A percentile compares a stretch with the other conserved stretches of the same genome.
These are phyloP conservation scores for Bubo scandiacus DNA, from an alignment of 2,113 vertebrate species.

Conservation along the genomic window DNA sequence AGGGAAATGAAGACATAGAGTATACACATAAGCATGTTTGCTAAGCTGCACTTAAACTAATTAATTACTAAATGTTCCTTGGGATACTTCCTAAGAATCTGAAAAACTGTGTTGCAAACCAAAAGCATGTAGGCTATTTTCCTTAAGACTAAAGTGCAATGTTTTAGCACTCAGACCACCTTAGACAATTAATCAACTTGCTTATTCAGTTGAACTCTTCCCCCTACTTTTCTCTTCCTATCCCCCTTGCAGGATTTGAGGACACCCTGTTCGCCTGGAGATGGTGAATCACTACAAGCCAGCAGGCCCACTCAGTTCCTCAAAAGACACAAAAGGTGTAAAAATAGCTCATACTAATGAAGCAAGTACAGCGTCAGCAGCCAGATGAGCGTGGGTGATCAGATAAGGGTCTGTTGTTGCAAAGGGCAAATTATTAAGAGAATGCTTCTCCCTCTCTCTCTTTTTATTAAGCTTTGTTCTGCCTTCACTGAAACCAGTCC, in stretches of 20 bases:
- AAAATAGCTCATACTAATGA: conserved; percentile 86
- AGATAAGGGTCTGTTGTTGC: conserved; percentile 74
- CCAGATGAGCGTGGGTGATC: conserved; percentile 88
- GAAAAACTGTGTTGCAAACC: background rate
- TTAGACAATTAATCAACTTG: background rate
- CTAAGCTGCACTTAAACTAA: background rate
- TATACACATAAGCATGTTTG: background rate
- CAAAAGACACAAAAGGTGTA: conserved; percentile 92
- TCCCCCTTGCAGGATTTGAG: conserved; percentile 14
- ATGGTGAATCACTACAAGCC: conserved; percentile 85
- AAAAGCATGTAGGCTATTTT: background rate
- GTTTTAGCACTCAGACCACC: background rate
- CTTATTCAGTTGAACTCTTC: background rate
- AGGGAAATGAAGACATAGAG: background rate
- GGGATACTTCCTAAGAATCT: background rate
- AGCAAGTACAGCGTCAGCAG: conserved; percentile 83
- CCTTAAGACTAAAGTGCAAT: background rate
- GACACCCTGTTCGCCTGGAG: conserved; percentile 71
- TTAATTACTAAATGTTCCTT: background rate
- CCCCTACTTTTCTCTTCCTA: background rate
- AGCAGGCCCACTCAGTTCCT: conserved; percentile 87
- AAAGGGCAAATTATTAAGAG: conserved; percentile 84
- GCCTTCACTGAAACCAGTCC: conserved; percentile 59
- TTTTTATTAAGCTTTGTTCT: conserved; percentile 71
- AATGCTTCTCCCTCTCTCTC: conserved; percentile 68